These are phyloP conservation scores for Listrodromus nycthemerus DNA, from an alignment of 2,888 invertebrate genomes.

Conservation along the genomic window DNA sequence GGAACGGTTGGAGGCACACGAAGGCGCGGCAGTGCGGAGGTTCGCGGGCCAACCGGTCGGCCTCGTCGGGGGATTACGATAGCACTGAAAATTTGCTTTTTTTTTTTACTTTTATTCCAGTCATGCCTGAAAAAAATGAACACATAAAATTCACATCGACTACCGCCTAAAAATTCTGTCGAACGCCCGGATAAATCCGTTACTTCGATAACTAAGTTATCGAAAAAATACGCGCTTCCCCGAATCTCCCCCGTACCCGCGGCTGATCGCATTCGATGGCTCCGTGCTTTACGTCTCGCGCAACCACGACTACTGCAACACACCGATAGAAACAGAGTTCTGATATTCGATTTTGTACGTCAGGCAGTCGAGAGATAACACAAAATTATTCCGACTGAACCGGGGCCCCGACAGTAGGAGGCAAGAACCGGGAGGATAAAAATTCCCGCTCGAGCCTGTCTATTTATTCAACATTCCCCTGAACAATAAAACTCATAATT, in stretches of 20 bases:
- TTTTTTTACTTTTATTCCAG: slow-evolving; percentile 33
- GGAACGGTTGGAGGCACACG: slow-evolving; percentile 15
- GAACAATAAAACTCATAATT: slow-evolving; percentile 11
- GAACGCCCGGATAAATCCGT: slow-evolving; percentile 59
- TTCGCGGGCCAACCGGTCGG: slow-evolving; percentile 43
- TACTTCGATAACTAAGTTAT: slow-evolving; percentile 65
- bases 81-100: slow-evolving; percentile 52
- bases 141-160: slow-evolving; percentile 43
- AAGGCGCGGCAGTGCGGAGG: slow-evolving; percentile 25
- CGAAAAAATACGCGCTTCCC: slow-evolving; percentile 52
- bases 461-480: background rate
- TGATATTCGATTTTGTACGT: slow-evolving; percentile 57
- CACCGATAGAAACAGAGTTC: slow-evolving; percentile 46
- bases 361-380: slow-evolving; percentile 44
- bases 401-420: background rate
- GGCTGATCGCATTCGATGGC: background rate
- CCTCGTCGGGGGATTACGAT: slow-evolving; percentile 63
- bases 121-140: slow-evolving; percentile 30
- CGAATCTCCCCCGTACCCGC: background rate
- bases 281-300: slow-evolving; percentile 16
- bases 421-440: slow-evolving; percentile 15
- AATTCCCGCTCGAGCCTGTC: slow-evolving; percentile 1
- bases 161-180: slow-evolving; percentile 45
- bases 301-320: slow-evolving; percentile 30
- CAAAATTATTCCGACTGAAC: slow-evolving; percentile 54